These are phyloP conservation scores for Mionectes olivaceus DNA, from an alignment of 2,797 vertebrate genomes.

Conservation along the genomic window DNA sequence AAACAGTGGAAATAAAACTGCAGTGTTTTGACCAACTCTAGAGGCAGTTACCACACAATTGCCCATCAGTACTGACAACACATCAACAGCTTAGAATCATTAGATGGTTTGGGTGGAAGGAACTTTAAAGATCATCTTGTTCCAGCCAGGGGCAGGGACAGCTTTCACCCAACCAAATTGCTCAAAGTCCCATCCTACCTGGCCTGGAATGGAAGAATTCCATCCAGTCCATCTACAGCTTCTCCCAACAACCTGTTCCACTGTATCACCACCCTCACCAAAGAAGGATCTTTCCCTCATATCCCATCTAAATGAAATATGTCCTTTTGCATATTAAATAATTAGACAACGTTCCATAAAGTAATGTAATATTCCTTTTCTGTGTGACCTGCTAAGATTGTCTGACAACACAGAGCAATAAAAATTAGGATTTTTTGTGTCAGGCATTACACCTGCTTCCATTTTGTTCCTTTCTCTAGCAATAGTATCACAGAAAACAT, in stretches of 20 bases:
- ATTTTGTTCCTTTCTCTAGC: not conserved
- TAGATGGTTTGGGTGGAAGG: not conserved
- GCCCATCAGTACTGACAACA: not conserved
- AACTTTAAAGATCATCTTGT: not conserved
- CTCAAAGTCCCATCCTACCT: not conserved
- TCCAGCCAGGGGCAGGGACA: not conserved
- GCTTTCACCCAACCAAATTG: not conserved
- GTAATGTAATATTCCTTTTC: not conserved
- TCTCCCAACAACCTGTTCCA: not conserved
- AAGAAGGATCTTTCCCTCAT: not conserved
- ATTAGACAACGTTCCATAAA: not conserved
- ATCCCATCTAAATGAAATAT: not conserved
- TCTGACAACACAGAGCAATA: not conserved
- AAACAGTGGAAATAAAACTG: not conserved
- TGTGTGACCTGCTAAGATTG: not conserved
- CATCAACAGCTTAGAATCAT: not conserved
- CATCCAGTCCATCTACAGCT: not conserved
- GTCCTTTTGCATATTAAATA: not conserved
- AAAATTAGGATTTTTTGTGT: not conserved
- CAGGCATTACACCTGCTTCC: not conserved
- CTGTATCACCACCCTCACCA: accelerated
- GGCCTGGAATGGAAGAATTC: no score
- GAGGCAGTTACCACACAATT: not conserved
- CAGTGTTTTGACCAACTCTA: not conserved
- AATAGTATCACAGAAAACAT: not conserved